Evolutionary conservation across 2,797 vertebrate genomes (phyloP).

Genomic region (Galago senegalensis): DNA sequence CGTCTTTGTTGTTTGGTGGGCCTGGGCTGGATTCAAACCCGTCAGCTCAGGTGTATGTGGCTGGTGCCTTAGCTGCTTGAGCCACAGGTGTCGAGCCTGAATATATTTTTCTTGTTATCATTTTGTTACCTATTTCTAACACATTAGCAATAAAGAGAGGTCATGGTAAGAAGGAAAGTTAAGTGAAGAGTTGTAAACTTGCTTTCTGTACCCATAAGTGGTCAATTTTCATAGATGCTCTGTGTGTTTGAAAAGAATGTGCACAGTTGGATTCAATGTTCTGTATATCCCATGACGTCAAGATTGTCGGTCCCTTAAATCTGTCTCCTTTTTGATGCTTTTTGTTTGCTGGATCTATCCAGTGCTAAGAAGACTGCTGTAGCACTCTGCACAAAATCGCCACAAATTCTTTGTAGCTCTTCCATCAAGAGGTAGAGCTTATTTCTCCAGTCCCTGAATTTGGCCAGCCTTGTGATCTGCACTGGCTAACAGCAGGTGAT

Average conservation of each 20-base stretch:
- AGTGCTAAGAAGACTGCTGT: background rate
- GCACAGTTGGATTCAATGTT: background rate
- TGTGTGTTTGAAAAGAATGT: background rate
- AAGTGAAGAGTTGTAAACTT: background rate
- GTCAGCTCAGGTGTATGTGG: too few relatives aligned
- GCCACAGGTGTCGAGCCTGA: background rate
- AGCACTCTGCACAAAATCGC: background rate
- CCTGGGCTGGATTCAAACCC: too few relatives aligned
- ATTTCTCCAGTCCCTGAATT: background rate
- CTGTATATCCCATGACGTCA: background rate
- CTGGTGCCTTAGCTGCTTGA: too few relatives aligned
- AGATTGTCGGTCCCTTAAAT: background rate
- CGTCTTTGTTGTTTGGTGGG: too few relatives aligned
- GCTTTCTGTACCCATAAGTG: background rate
- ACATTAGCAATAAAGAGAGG: background rate
- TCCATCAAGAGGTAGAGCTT: background rate
- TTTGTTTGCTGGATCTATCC: background rate
- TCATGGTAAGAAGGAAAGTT: background rate
- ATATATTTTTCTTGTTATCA: background rate
- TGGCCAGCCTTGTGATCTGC: background rate
- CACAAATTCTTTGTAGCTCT: background rate
- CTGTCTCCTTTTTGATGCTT: background rate
- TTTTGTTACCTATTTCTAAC: background rate
- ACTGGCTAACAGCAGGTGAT: background rate
- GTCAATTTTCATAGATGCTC: background rate